A percentile compares a stretch with the other conserved stretches of the same genome.
Conservation (phyloP, 2,797 vertebrate species). For the Xyrichtys novacula region DNA sequence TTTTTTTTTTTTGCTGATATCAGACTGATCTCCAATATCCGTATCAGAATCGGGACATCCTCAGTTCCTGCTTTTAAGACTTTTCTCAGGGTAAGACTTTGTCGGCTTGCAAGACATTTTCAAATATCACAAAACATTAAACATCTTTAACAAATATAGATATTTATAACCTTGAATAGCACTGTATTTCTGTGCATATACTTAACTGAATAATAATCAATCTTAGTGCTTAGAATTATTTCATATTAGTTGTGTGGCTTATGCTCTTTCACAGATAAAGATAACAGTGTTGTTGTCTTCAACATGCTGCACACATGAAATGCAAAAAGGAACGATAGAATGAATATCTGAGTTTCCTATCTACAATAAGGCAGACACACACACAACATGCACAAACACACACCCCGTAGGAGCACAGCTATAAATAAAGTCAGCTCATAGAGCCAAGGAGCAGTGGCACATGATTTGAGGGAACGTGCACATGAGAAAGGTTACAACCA, state of each 20-base stretch:
- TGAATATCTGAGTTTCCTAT: constrained; percentile 39
- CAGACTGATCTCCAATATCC: no score
- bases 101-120: no score
- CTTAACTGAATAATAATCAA: constrained; percentile 15
- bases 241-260: constrained; percentile 20
- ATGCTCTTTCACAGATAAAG: background rate
- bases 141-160: no score
- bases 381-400: constrained; percentile 52
- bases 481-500: constrained; percentile 84
- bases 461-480: constrained; percentile 77
- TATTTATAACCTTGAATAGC: background rate
- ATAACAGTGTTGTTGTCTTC: background rate
- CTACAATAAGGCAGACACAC: constrained; percentile 39
- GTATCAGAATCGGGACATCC: no score
- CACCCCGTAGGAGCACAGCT: constrained; percentile 44
- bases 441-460: constrained; percentile 71
- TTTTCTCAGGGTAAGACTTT: no score
- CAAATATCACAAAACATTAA: no score
- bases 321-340: constrained; percentile 5
- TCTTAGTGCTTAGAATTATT: background rate
- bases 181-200: background rate
- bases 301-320: constrained; percentile 12
- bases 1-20: no score
- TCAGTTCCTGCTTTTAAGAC: no score
- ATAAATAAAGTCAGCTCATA: constrained; percentile 79